phyloP scores from a whole-genome alignment of 2,797 vertebrate genomes.

The Rousettus madagascariensis region DNA sequence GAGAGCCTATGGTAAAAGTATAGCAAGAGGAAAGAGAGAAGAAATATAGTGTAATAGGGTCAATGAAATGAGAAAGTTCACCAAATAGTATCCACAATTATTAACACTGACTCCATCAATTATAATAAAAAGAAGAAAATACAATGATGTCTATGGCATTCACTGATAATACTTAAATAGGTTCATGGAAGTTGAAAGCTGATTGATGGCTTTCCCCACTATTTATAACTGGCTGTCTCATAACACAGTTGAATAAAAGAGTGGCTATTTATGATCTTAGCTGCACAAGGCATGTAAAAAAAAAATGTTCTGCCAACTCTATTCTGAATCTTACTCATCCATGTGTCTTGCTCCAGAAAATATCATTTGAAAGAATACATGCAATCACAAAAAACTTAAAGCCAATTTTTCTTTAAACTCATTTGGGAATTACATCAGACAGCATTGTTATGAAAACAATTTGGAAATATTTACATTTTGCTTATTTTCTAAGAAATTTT shows the following conservation, averaged over 20 bases:
- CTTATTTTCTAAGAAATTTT: constrained; percentile 27
- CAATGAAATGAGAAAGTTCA: not conserved
- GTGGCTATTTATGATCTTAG: constrained; percentile 25
- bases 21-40: not conserved
- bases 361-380: constrained; percentile 12
- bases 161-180: not conserved
- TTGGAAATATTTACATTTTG: not conserved
- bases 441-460: constrained; percentile 18
- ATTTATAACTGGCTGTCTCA: not conserved
- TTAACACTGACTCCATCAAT: not conserved
- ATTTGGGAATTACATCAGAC: constrained; percentile 48
- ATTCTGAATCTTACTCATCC: constrained; percentile 21
- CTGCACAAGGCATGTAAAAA: not conserved
- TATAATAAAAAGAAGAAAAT: constrained; percentile 1
- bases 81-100: not conserved
- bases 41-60: not conserved
- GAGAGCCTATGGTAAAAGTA: not conserved
- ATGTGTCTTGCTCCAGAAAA: constrained; percentile 4
- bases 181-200: not conserved
- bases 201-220: not conserved
- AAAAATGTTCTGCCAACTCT: constrained; percentile 37
- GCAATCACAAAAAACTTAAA: constrained; percentile 30
- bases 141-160: not conserved
- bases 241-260: not conserved
- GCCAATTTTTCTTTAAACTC: constrained; percentile 37